Percentiles rank a stretch among this genome's conserved stretches.
phyloP scores from a whole-genome alignment of 1,140 invertebrate genomes.

The Leptoteleia sp. region DNA sequence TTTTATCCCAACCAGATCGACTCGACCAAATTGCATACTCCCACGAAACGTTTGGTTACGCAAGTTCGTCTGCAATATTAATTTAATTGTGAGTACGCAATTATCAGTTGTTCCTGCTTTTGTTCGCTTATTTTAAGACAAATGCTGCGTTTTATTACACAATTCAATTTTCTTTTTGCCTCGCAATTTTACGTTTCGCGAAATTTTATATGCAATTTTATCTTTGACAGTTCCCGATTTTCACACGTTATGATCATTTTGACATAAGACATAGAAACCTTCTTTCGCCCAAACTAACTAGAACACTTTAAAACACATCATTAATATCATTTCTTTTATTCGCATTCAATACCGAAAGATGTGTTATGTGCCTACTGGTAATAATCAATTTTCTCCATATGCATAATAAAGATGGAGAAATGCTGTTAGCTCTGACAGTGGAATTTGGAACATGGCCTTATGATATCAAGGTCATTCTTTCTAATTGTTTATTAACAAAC shows the following conservation, averaged over 20 bases:
- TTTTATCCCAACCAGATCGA: slow-evolving; percentile 23
- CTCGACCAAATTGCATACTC: slow-evolving; percentile 2
- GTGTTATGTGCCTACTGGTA: slow-evolving; percentile 1
- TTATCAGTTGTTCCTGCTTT: not conserved
- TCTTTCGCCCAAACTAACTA: too few species aligned
- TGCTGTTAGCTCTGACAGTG: slow-evolving; percentile 59
- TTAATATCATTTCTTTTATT: too few species aligned
- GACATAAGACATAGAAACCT: not conserved
- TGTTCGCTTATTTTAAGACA: slow-evolving; percentile 1
- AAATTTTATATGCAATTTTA: not conserved
- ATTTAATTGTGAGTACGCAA: slow-evolving; percentile 48
- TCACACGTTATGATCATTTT: not conserved
- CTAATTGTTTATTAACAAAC: slow-evolving; percentile 50
- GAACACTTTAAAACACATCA: too few species aligned
- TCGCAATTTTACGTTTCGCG: not conserved
- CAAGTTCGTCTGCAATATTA: slow-evolving; percentile 45
- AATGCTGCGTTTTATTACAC: slow-evolving; percentile 1
- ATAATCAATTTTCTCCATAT: slow-evolving; percentile 56
- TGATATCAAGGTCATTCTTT: slow-evolving; percentile 50
- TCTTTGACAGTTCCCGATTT: slow-evolving; percentile 3
- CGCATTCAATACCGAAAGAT: slow-evolving; percentile 1
- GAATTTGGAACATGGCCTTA: slow-evolving; percentile 65
- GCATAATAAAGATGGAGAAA: slow-evolving; percentile 56
- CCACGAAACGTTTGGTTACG: slow-evolving; percentile 41
- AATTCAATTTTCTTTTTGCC: not conserved